phyloP scores from a whole-genome alignment of 2,113 vertebrate genomes.

The Zosterops pallidus region DNA sequence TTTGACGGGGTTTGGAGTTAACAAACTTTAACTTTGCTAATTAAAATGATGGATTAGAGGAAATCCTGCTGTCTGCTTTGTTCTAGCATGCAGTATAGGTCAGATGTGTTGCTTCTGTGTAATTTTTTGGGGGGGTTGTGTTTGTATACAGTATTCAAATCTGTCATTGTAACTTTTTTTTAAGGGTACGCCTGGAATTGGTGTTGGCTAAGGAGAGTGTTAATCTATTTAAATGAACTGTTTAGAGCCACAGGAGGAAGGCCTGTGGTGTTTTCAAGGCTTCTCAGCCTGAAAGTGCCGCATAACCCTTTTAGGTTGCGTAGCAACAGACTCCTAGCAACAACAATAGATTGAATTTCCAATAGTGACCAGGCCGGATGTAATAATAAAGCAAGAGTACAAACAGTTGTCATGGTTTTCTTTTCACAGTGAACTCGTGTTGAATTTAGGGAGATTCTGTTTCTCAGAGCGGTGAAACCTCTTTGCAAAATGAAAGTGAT shows the following conservation, averaged over 20 bases:
- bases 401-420: conserved; percentile 81
- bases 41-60: not conserved
- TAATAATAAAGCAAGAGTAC: conserved; percentile 79
- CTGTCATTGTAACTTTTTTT: conserved; percentile 56
- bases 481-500: conserved; percentile 50
- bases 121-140: conserved; percentile 12
- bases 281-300: conserved; percentile 71
- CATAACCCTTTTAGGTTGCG: conserved; percentile 79
- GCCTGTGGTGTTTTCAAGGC: conserved; percentile 74
- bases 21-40: not conserved
- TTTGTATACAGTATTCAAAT: conserved; percentile 54
- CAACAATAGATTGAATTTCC: conserved; percentile 80
- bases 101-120: conserved; percentile 33
- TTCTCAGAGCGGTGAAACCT: conserved; percentile 25
- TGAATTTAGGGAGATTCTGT: conserved; percentile 56
- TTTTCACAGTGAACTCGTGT: conserved; percentile 69
- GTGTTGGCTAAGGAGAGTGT: conserved; percentile 46
- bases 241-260: conserved; percentile 57
- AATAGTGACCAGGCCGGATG: conserved; percentile 79
- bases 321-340: conserved; percentile 81
- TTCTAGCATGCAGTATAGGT: not conserved
- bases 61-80: not conserved
- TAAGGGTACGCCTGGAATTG: conserved; percentile 50
- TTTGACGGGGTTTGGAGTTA: not conserved
- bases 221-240: conserved; percentile 70